These are phyloP conservation scores for Thelaira solivaga DNA, from an alignment of 2,888 invertebrate genomes.

Conservation along the genomic window DNA sequence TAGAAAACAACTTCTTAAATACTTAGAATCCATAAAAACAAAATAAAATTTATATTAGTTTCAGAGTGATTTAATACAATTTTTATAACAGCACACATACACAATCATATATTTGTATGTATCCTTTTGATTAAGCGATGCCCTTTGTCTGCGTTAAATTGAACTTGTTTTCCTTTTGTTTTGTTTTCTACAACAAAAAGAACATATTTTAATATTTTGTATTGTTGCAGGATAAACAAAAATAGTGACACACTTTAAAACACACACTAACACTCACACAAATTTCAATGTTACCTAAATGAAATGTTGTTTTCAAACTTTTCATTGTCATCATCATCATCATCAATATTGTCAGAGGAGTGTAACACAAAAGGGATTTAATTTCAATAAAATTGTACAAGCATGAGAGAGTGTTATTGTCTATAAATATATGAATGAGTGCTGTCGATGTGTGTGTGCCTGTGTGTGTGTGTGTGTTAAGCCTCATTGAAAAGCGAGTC, in stretches of 20 bases:
- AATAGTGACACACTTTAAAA: not conserved
- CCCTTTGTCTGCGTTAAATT: slow-evolving; percentile 31
- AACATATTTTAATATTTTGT: slow-evolving; percentile 14
- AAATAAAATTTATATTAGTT: slow-evolving; percentile 35
- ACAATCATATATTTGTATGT: not conserved
- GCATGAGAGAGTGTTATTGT: not conserved
- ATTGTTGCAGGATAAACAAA: slow-evolving; percentile 20
- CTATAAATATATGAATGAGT: not conserved
- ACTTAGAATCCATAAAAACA: slow-evolving; percentile 7
- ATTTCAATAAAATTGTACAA: slow-evolving; percentile 18
- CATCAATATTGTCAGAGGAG: slow-evolving; percentile 8
- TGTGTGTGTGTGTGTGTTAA: not conserved
- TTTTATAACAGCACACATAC: not conserved
- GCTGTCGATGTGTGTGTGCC: not conserved
- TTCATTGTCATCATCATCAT: slow-evolving; percentile 23
- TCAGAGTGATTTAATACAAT: slow-evolving; percentile 30
- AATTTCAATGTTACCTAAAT: not conserved
- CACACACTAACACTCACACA: not conserved
- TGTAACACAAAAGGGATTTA: slow-evolving; percentile 44
- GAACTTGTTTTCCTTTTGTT: slow-evolving; percentile 2
- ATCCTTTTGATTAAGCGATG: slow-evolving; percentile 40
- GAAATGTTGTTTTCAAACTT: slow-evolving; percentile 23
- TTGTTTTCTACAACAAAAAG: slow-evolving; percentile 17
- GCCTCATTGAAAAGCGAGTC: not conserved
- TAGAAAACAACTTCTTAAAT: not conserved